Percentiles rank a stretch among this genome's conserved stretches.
Conservation (phyloP, 2,113 vertebrate species). For the Laticauda colubrina region DNA sequence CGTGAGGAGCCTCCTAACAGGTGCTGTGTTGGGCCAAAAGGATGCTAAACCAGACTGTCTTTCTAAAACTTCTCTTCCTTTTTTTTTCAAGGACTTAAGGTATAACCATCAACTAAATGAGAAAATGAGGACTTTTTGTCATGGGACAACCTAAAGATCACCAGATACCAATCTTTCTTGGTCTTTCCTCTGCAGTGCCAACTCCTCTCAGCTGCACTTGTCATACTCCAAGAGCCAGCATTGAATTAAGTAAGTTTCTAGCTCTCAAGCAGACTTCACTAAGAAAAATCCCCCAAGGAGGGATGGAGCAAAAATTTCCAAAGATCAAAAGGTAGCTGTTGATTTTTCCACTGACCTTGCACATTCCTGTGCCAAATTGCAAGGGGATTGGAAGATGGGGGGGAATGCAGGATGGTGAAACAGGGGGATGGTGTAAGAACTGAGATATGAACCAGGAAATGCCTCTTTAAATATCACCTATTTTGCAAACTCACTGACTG, state of each 20-base stretch:
- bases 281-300: not conserved
- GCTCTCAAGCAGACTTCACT: not conserved
- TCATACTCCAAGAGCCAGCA: not conserved
- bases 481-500: not conserved
- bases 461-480: not conserved
- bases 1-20: not conserved
- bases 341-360: not conserved
- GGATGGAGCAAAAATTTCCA: not conserved
- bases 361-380: not conserved
- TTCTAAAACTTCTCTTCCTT: slow-evolving; percentile 70
- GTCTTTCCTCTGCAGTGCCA: not conserved
- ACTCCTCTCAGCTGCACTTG: not conserved
- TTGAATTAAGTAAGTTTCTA: not conserved
- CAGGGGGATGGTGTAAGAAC: not conserved
- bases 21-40: not conserved
- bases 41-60: slow-evolving; percentile 71
- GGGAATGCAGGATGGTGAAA: not conserved
- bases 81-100: slow-evolving; percentile 65
- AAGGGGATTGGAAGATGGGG: not conserved
- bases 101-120: not conserved
- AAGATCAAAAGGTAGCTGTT: not conserved
- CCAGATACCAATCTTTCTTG: not conserved
- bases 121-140: not conserved
- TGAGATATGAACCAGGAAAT: not conserved
- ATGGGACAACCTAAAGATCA: not conserved